A percentile compares a stretch with the other conserved stretches of the same genome.
These are phyloP conservation scores for Sebastes trivittatus DNA, from an alignment of 2,797 vertebrate species.

Conservation along the genomic window DNA sequence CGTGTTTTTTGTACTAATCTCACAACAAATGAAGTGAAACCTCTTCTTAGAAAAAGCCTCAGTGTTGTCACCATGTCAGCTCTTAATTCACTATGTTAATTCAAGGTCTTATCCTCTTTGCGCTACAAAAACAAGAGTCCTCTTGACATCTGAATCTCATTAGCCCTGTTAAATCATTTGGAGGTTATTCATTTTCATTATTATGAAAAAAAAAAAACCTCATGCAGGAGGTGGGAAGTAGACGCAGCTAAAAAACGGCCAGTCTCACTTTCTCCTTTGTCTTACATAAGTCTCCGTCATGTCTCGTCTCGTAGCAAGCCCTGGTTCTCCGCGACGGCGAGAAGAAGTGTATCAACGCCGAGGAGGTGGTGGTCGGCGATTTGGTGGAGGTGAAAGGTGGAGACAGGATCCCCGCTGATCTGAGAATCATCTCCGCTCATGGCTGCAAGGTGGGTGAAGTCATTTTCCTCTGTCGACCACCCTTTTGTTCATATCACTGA, in stretches of 20 bases:
- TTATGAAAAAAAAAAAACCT: background rate
- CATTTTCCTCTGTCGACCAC: background rate
- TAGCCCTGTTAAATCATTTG: slow-evolving; percentile 9
- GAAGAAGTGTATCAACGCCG: slow-evolving; percentile 90
- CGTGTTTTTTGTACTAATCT: too few relatives aligned
- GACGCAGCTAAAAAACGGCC: background rate
- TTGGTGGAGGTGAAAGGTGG: slow-evolving; percentile 94
- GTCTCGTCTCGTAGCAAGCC: slow-evolving; percentile 84
- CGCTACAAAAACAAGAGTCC: background rate
- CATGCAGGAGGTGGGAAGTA: background rate
- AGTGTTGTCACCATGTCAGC: background rate
- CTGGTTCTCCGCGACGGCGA: slow-evolving; percentile 92
- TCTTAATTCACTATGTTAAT: slow-evolving; percentile 9
- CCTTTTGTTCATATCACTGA: background rate
- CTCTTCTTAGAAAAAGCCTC: background rate
- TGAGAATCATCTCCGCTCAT: slow-evolving; percentile 91
- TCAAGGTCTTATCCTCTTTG: slow-evolving; percentile 1
- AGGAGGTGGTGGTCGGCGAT: slow-evolving; percentile 90
- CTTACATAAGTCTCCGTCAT: background rate
- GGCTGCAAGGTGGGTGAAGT: slow-evolving; percentile 87
- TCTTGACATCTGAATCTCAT: slow-evolving; percentile 22
- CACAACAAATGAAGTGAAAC: background rate
- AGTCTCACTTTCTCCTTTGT: background rate
- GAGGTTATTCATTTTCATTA: background rate
- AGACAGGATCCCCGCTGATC: slow-evolving; percentile 91